Evolutionary conservation across 2,888 invertebrate genomes (phyloP).

Genomic region (Seira sanloemensis): DNA sequence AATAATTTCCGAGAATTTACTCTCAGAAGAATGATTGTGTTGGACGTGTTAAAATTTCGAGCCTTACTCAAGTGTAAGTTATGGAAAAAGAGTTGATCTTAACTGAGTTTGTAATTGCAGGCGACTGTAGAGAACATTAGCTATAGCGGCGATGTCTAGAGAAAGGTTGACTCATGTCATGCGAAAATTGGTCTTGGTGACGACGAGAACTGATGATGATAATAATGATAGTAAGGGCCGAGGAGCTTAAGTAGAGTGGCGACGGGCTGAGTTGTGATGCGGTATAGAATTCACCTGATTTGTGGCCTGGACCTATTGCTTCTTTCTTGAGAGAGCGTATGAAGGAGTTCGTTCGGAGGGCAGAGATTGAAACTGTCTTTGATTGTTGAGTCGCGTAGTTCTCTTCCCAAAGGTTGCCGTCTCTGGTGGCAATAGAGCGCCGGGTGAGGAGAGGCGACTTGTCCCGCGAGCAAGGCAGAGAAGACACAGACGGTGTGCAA

Average conservation of each 20-base stretch:
- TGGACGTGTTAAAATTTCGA: slow-evolving; percentile 15
- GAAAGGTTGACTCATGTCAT: not conserved
- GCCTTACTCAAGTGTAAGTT: slow-evolving; percentile 2
- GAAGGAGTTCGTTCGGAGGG: not conserved
- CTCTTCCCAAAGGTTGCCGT: not conserved
- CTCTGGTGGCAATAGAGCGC: not conserved
- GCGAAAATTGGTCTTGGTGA: not conserved
- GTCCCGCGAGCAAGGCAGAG: not conserved
- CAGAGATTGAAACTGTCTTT: not conserved
- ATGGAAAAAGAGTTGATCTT: not conserved
- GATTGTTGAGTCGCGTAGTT: slow-evolving; percentile 5
- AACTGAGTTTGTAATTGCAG: not conserved
- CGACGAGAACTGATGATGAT: slow-evolving; percentile 31
- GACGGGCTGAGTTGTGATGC: not conserved
- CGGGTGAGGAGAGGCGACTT: not conserved
- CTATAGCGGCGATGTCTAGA: not conserved
- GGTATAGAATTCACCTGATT: no score
- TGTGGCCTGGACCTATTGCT: not conserved
- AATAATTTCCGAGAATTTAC: no score
- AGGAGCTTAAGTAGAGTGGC: not conserved
- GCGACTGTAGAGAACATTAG: not conserved
- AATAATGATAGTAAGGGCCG: slow-evolving; percentile 28
- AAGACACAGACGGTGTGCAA: slow-evolving; percentile 4
- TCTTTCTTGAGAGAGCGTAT: not conserved
- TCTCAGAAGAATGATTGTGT: slow-evolving; percentile 2